phyloP scores from a whole-genome alignment of 2,797 vertebrate species.

The Chelon auratus region DNA sequence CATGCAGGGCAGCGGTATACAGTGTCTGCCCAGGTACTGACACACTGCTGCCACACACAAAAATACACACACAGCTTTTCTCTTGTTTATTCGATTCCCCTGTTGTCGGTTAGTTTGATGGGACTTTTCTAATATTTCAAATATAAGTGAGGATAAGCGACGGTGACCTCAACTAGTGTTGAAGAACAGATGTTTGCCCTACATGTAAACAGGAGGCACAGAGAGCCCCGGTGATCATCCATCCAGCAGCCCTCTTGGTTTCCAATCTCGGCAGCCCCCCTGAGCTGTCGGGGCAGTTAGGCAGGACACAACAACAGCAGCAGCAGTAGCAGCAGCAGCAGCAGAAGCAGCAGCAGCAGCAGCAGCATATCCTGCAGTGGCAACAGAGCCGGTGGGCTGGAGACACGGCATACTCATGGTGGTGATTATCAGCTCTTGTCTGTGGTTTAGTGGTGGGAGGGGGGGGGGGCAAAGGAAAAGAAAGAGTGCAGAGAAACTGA shows the following conservation, averaged over 20 bases:
- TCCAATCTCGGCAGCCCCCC: slow-evolving; percentile 39
- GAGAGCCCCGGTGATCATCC: slow-evolving; percentile 9
- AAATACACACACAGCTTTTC: slow-evolving; percentile 5
- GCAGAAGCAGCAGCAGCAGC: slow-evolving; percentile 24
- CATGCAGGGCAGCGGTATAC: slow-evolving; percentile 31
- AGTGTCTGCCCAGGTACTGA: slow-evolving; percentile 24
- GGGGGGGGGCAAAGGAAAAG: slow-evolving; percentile 39
- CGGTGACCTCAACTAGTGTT: slow-evolving; percentile 37
- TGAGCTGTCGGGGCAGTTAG: slow-evolving; percentile 62
- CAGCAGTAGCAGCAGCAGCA: slow-evolving; percentile 34
- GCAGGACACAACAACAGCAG: slow-evolving; percentile 50
- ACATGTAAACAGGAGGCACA: slow-evolving; percentile 42
- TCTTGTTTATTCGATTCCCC: slow-evolving; percentile 42
- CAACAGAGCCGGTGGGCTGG: slow-evolving; percentile 71
- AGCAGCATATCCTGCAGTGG: slow-evolving; percentile 75
- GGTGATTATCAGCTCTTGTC: slow-evolving; percentile 80
- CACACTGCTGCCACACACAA: slow-evolving; percentile 30
- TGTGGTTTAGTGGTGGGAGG: slow-evolving; percentile 46
- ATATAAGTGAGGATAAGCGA: not conserved
- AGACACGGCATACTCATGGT: slow-evolving; percentile 72
- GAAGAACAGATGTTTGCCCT: slow-evolving; percentile 62
- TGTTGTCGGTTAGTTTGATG: slow-evolving; percentile 51
- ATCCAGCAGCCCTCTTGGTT: slow-evolving; percentile 30
- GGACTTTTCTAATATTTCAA: slow-evolving; percentile 51
- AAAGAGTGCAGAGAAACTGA: slow-evolving; percentile 61